phyloP scores from a whole-genome alignment of 2,888 invertebrate genomes.

The Drosophila tanythrix region DNA sequence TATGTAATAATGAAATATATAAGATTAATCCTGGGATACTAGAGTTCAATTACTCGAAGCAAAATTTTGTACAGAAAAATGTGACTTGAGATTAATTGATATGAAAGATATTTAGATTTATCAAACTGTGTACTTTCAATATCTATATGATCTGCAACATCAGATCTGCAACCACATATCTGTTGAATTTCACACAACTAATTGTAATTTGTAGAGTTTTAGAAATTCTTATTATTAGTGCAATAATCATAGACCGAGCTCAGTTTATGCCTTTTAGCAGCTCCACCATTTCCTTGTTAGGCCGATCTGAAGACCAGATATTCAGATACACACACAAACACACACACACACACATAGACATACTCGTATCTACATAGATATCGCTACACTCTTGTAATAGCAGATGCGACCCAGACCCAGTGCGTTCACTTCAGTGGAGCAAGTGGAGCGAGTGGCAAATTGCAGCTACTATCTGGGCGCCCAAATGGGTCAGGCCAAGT shows the following conservation, averaged over 20 bases:
- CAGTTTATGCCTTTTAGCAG: neutral
- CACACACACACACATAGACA: neutral
- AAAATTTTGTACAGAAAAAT: neutral
- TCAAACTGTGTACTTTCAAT: neutral
- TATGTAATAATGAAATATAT: neutral
- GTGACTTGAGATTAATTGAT: neutral
- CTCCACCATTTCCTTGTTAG: conserved; percentile 41
- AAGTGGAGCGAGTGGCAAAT: conserved; percentile 53
- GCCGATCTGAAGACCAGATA: conserved; percentile 36
- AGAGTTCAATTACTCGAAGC: neutral
- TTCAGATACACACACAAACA: conserved; percentile 1
- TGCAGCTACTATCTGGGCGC: conserved; percentile 52
- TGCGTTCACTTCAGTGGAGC: conserved; percentile 65
- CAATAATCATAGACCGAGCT: neutral
- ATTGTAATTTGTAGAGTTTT: neutral
- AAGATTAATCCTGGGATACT: neutral
- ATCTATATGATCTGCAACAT: neutral
- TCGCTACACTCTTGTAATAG: conserved; percentile 45
- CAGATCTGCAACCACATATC: neutral
- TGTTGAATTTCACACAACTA: neutral
- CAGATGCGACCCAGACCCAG: conserved; percentile 73
- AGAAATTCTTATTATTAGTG: neutral
- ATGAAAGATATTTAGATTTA: neutral
- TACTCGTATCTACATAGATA: conserved; percentile 6
- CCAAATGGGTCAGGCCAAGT: conserved; percentile 70